phyloP scores from a whole-genome alignment of 2,797 vertebrate species.

The Galagoides demidoff region DNA sequence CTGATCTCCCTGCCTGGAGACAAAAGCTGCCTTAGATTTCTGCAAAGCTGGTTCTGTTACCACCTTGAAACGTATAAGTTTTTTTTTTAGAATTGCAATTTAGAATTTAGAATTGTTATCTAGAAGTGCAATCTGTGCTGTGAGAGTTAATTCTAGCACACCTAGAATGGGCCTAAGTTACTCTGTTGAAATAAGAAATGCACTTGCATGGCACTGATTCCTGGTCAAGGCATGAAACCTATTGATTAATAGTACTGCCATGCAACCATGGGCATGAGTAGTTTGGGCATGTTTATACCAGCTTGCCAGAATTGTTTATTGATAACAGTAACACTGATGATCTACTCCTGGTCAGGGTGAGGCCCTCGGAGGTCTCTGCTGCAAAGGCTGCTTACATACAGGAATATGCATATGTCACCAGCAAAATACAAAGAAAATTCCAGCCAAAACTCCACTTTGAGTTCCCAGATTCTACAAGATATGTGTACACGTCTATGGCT shows the following conservation, averaged over 20 bases:
- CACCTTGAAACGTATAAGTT: background rate
- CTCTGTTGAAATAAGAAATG: conserved; percentile 43
- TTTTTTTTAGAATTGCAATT: background rate
- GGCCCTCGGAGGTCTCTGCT: background rate
- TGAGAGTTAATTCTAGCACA: background rate
- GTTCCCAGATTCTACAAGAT: background rate
- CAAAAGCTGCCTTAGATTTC: background rate
- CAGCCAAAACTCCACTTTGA: background rate
- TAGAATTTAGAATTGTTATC: conserved; percentile 8
- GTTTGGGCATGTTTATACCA: background rate
- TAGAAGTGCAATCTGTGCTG: conserved; percentile 4
- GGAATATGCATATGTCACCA: background rate
- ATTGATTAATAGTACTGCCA: background rate
- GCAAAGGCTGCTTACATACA: background rate
- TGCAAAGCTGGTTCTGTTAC: background rate
- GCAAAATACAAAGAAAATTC: background rate
- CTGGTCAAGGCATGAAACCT: background rate
- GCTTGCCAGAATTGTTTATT: conserved; percentile 5
- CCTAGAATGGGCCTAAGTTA: background rate
- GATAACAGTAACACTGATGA: background rate
- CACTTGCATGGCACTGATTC: background rate
- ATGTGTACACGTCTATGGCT: background rate
- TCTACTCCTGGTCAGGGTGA: background rate
- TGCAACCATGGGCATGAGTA: background rate
- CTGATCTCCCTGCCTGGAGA: background rate